Evolutionary conservation across 2,113 vertebrate genomes (phyloP), one percentile per base, ranked within the genome.

Genomic region (Oreochromis spilurus): DNA sequence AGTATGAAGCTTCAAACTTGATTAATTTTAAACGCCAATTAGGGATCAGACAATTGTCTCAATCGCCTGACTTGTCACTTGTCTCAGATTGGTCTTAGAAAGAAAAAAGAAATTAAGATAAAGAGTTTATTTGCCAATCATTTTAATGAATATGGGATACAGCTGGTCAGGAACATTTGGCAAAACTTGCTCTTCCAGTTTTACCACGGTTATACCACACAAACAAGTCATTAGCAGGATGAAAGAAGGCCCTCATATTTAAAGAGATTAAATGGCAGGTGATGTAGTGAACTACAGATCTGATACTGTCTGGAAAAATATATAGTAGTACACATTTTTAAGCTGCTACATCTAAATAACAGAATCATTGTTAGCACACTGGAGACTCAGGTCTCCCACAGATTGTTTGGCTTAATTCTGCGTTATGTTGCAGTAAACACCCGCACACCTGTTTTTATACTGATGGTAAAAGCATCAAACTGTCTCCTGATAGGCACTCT

Each of bases 161-260:
- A 75, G 45, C 21, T 45, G 38, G 7, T 62, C 9, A 38, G 50
- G 5, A 50, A 38, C 26, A 38, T 53, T 67, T 70, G 9, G 9
- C 11, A 60, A 19, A 87, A 77, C 84, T 14, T 81, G 70, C 21
- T 89, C 6, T 31, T 81, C 54, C 75, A 67, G 80, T 57, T 85
- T 79, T 67, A 26, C 21, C 13, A 14, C 6, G 5, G 70, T 21
- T 70, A 6, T 9, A 72, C 9, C 40, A 75, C 24, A 31, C 45
- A 50, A 75, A 75, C 40, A 45, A 62, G 45, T n/a, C 43, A 31
- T 77, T 77, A 31, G 70, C 70, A 50, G 0, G 16, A 77, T 77
- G 24, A 77, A 77, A 77, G 43, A 10, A 31, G 24, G 70, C 24
- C 9, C 70, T 48, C 40, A 75, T 19, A 48, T 75, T 48, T 29